Base-by-base conservation (phyloP, 2,113 vertebrate genomes). In the Phylloscopus trochiloides region DNA sequence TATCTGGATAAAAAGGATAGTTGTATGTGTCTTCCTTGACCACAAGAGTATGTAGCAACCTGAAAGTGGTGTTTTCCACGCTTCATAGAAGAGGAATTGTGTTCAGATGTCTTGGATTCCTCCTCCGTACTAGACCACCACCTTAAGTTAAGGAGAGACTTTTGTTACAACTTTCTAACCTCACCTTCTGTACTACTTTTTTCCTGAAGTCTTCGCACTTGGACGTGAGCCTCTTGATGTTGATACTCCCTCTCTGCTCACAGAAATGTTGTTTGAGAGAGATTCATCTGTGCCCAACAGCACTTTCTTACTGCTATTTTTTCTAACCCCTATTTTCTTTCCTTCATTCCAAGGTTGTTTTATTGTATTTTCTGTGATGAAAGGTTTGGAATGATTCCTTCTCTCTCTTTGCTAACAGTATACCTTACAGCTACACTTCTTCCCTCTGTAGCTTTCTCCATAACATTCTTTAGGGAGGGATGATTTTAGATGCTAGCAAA, bases 291-390 rank as follows among this genome's bases (percentile, higher is more conserved):
- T 93, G 50, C 45, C 59, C 90, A 90, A 12, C 50, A 86, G 62
- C 74, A 51, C 66, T 96, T 96, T 86, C 45, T 79, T 80, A 68
- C 58, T 92, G 70, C 78, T 94, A 3, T 85, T 92, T 95, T 92
- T 97, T 34, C 50, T 78, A 92, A 78, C 45, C 50, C 18, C 50
- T 85, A 26, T 96, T 92, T 95, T 89, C 74, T 91, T 91, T 81
- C 32, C 83, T 92, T 81, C 71, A 81, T 86, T 91, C 82, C 63
- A 80, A 29, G 63, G 63, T 52, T 88, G 42, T 92, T 94, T 80
- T 76, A 63, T 73, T 93, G 20, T 43, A 63, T 91, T 96, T 86
- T 88, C 67, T 14, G 19, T 93, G 87, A 85, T 94, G 78, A 95
- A 95, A 93, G 90, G 62, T 92, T 94, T 96, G 48, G 47, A 42